phyloP scores from a whole-genome alignment of 2,888 invertebrate species.

The Sphaeridia pumilis region DNA sequence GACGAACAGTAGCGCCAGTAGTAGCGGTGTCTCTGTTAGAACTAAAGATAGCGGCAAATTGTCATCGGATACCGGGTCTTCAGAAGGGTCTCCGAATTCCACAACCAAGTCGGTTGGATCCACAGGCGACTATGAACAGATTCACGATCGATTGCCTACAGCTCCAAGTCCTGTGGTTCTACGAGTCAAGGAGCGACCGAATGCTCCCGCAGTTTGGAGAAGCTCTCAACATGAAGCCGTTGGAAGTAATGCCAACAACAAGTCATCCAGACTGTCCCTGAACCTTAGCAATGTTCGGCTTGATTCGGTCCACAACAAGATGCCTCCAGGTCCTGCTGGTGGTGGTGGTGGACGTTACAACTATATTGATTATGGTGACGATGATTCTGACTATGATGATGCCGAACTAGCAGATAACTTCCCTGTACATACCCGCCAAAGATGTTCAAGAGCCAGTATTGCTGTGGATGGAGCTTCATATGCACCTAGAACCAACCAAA shows the following conservation, averaged over 20 bases:
- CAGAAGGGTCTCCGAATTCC: constrained; percentile 13
- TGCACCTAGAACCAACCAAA: constrained; percentile 6
- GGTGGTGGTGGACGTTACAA: constrained; percentile 15
- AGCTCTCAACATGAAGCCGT: not conserved
- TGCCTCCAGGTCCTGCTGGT: not conserved
- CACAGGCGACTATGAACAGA: constrained; percentile 5
- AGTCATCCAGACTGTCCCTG: constrained; percentile 13
- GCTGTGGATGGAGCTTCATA: constrained; percentile 4
- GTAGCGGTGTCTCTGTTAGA: not conserved
- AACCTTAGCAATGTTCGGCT: constrained; percentile 15
- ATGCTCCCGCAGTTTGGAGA: constrained; percentile 5
- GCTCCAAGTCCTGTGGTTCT: not conserved
- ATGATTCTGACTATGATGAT: constrained; percentile 21
- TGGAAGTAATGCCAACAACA: not conserved
- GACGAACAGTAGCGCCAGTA: constrained; percentile 5
- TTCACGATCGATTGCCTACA: constrained; percentile 7
- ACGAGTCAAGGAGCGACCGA: not conserved
- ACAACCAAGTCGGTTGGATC: constrained; percentile 17
- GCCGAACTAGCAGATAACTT: constrained; percentile 9
- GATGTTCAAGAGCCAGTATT: constrained; percentile 9
- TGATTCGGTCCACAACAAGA: constrained; percentile 8
- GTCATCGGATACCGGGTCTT: constrained; percentile 1
- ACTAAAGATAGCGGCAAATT: not conserved
- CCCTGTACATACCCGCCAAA: not conserved
- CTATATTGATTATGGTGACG: constrained; percentile 20